These are phyloP conservation scores for Gymnosoma rotundatum DNA, from an alignment of 2,888 invertebrate species.

Conservation along the genomic window DNA sequence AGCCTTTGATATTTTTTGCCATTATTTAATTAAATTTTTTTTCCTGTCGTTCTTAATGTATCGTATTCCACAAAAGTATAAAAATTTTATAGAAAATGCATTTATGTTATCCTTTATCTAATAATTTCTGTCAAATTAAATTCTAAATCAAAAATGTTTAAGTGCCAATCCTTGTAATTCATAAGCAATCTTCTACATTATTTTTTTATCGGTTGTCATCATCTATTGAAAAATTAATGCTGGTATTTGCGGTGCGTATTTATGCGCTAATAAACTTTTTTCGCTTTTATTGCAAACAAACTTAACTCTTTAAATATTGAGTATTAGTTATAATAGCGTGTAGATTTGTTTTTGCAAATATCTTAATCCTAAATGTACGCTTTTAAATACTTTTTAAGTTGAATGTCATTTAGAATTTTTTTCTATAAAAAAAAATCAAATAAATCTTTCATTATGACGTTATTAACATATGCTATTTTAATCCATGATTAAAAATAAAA, in stretches of 20 bases:
- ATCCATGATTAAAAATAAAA: slow-evolving; percentile 41
- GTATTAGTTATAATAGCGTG: slow-evolving; percentile 33
- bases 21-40: too few relatives aligned
- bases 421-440: slow-evolving; percentile 9
- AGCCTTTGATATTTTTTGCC: too few relatives aligned
- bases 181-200: background rate
- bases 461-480: slow-evolving; percentile 56
- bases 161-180: background rate
- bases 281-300: background rate
- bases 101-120: too few relatives aligned
- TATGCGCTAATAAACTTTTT: background rate
- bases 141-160: too few relatives aligned
- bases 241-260: slow-evolving; percentile 26
- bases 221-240: slow-evolving; percentile 21
- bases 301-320: slow-evolving; percentile 7
- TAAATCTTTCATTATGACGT: slow-evolving; percentile 47
- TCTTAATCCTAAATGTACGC: slow-evolving; percentile 26
- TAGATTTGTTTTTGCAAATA: slow-evolving; percentile 8
- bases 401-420: background rate
- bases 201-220: background rate
- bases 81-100: too few relatives aligned
- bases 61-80: too few relatives aligned
- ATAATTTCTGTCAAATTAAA: too few relatives aligned
- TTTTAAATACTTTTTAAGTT: slow-evolving; percentile 20
- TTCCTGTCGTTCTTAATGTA: too few relatives aligned